Evolutionary conservation across 2,888 invertebrate genomes (phyloP), one percentile per base, ranked within the genome.

Genomic region (Dryocosmus kuriphilus): DNA sequence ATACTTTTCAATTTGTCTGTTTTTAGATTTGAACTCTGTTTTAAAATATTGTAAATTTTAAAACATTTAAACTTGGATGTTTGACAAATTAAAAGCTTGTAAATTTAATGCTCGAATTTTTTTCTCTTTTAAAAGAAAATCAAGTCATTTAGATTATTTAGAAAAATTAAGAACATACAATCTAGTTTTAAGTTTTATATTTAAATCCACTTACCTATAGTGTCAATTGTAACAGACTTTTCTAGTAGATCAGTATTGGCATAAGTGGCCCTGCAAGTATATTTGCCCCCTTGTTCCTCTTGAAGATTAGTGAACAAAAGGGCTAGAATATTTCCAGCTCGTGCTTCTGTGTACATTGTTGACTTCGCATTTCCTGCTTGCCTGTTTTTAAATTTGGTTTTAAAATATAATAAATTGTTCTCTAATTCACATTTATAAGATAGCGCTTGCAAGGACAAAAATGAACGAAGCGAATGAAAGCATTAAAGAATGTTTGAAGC

Each of bases 231-330:
- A 62, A 97, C 96, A 80, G 94, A 94, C 77, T 94, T 94, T 84
- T 92, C 93, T 75, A 97, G 92, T 46, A 93, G 92, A 88, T 95
- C 93, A 78, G 95, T 95, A 85, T 93, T 93, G 80, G 96, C 96
- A 92, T 97, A 97, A 79, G 93, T 95, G n/a, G 96, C 97, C 38
- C 94, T 94, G 89, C 98, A 98, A 80, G 95, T 96, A 92, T 97
- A 98, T 85, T 93, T 94, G 79, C 97, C 97, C 55, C 95, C 95
- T 93, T 97, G 96, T 77, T 95, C 94, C 83, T 95, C 95, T 60
- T 94, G 94, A 85, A 97, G 93, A 55, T 95, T 94, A 74, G 95
- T 94, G 90, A 97, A 96, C 90, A 96, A 95, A 79, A 97, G 93
- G 77, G 95, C 94, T 85, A 96, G 93, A 83, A 94, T 94, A 83